These are phyloP conservation scores for Poeciliopsis retropinna DNA, from an alignment of 2,113 vertebrate genomes.

Conservation along the genomic window DNA sequence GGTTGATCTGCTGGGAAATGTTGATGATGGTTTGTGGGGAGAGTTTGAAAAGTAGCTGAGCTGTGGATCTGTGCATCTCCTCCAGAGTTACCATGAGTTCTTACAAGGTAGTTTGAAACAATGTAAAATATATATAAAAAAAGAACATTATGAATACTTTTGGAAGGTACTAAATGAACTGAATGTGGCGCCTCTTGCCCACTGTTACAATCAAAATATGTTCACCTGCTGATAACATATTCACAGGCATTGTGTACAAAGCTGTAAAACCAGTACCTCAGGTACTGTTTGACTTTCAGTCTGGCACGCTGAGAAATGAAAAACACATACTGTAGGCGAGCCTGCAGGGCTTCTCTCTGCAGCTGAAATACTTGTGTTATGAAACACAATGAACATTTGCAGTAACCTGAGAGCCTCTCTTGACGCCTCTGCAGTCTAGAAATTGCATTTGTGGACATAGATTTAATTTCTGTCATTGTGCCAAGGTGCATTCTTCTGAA, in stretches of 20 bases:
- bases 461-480: conserved; percentile 44
- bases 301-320: not conserved
- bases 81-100: not conserved
- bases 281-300: not conserved
- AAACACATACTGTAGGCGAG: not conserved
- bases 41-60: too few species aligned
- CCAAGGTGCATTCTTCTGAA: conserved; percentile 34
- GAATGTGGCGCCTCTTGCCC: not conserved
- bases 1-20: too few species aligned
- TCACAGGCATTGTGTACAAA: not conserved
- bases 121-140: not conserved
- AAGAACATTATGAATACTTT: not conserved
- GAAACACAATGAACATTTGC: conserved; percentile 27
- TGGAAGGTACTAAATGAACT: not conserved
- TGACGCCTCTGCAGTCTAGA: conserved; percentile 28
- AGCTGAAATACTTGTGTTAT: conserved; percentile 10
- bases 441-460: conserved; percentile 10
- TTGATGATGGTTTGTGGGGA: too few species aligned
- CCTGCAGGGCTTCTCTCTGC: not conserved
- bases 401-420: conserved; percentile 15
- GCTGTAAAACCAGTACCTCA: not conserved
- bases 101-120: not conserved
- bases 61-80: too few species aligned
- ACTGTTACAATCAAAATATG: conserved; percentile 1
- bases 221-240: not conserved